Conservation (phyloP, 1,140 invertebrate species). For the Mylabris phalerata region DNA sequence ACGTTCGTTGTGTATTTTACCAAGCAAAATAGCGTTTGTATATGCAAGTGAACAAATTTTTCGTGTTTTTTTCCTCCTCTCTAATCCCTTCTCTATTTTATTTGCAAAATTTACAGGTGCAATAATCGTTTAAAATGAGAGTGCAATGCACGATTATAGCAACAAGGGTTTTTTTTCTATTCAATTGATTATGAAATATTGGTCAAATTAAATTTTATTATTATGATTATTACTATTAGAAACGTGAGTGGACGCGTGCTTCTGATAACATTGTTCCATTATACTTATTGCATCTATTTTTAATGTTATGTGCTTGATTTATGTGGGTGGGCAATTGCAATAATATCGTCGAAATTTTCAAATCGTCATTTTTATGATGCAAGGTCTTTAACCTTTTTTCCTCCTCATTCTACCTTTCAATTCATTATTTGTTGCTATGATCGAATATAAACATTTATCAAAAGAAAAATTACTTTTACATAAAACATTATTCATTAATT, state of each 20-base stretch:
- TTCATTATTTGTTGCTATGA: no score
- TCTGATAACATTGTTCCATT: conserved; percentile 12
- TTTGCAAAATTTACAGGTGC: conserved; percentile 24
- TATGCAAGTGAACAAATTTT: conserved; percentile 12
- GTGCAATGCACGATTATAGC: conserved; percentile 28
- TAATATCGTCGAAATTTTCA: conserved; percentile 7
- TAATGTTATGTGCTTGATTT: no score
- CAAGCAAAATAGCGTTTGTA: no score
- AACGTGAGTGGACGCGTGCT: conserved; percentile 6
- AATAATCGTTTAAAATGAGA: conserved; percentile 1
- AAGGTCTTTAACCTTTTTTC: background rate
- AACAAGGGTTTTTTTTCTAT: conserved; percentile 4
- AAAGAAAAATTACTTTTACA: no score
- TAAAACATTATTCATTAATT: no score
- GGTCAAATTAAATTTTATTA: conserved; percentile 25
- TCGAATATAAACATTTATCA: no score
- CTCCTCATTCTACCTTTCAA: no score
- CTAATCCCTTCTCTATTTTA: no score
- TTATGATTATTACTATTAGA: background rate
- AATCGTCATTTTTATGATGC: conserved; percentile 5
- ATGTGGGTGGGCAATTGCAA: conserved; percentile 1
- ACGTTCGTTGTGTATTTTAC: background rate
- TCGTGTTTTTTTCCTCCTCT: no score
- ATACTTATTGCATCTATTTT: background rate
- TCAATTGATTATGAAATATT: conserved; percentile 20